These are phyloP conservation scores for Prorops nasuta DNA, from an alignment of 1,140 invertebrate genomes.

Conservation along the genomic window DNA sequence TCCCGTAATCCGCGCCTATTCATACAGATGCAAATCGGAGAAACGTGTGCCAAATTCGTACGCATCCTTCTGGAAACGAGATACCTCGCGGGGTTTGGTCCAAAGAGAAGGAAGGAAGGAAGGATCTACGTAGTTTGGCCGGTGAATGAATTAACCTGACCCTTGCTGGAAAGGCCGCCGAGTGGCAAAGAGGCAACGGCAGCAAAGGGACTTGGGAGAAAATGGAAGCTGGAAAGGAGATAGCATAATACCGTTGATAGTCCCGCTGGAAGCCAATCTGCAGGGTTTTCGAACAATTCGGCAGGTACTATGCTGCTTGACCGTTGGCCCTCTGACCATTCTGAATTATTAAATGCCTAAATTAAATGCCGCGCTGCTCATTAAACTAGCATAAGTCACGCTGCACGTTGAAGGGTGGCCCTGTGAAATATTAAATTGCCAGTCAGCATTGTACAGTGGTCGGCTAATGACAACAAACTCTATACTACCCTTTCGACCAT, in stretches of 20 bases:
- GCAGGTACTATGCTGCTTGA: no score
- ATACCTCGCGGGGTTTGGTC: constrained; percentile 22
- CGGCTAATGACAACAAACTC: constrained; percentile 17
- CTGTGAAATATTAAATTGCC: constrained; percentile 28
- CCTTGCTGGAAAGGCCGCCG: constrained; percentile 17
- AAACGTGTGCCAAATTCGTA: constrained; percentile 39
- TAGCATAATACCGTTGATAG: constrained; percentile 25
- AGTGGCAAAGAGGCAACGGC: constrained; percentile 16
- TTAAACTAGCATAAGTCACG: constrained; percentile 23
- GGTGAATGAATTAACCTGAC: constrained; percentile 31
- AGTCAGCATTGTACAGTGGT: constrained; percentile 15
- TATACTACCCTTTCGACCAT: constrained; percentile 12
- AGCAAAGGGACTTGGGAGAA: constrained; percentile 6
- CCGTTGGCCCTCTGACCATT: constrained; percentile 4
- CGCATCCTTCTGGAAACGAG: constrained; percentile 34
- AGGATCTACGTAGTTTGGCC: constrained; percentile 12
- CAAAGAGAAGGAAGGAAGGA: no score
- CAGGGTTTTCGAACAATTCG: constrained; percentile 24
- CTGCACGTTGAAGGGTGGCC: constrained; percentile 7
- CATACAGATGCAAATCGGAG: constrained; percentile 38
- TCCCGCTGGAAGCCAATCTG: constrained; percentile 23
- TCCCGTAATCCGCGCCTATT: constrained; percentile 38
- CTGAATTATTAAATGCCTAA: constrained; percentile 29
- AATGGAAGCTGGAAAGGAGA: constrained; percentile 3
- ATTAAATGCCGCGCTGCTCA: constrained; percentile 26